Evolutionary conservation across 2,888 invertebrate genomes (phyloP).

Genomic region (Tyria jacobaeae): DNA sequence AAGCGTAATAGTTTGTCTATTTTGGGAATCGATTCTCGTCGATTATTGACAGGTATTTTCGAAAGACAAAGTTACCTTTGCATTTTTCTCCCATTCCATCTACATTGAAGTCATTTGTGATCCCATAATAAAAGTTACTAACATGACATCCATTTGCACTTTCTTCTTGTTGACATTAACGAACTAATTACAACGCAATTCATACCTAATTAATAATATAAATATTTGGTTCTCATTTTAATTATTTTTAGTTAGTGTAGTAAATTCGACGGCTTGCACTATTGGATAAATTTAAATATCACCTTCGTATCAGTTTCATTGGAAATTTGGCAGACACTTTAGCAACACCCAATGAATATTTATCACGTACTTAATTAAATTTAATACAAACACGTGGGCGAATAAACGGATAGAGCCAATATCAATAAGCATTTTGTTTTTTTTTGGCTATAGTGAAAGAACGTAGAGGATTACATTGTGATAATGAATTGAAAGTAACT

Average conservation of each 20-base stretch:
- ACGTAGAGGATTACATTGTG: neutral
- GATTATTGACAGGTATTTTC: too few relatives aligned
- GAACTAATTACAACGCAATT: slow-evolving; percentile 13
- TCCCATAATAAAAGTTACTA: too few relatives aligned
- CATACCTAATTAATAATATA: neutral
- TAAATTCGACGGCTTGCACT: neutral
- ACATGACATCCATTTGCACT: slow-evolving; percentile 23
- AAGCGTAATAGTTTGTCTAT: too few relatives aligned
- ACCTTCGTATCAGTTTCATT: neutral
- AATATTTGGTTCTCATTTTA: neutral
- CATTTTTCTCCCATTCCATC: too few relatives aligned
- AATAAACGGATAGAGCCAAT: neutral
- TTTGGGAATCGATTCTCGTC: too few relatives aligned
- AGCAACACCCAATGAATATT: neutral
- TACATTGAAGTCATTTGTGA: too few relatives aligned
- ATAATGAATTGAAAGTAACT: neutral
- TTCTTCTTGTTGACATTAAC: slow-evolving; percentile 28
- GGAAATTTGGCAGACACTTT: neutral
- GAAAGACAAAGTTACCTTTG: too few relatives aligned
- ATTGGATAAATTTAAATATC: neutral
- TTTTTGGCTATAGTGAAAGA: neutral
- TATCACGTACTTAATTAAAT: neutral
- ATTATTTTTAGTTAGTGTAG: neutral
- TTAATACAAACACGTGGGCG: neutral
- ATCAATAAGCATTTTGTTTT: neutral